Evolutionary conservation across 2,113 vertebrate species (phyloP).

Genomic region (Echinops telfairi): DNA sequence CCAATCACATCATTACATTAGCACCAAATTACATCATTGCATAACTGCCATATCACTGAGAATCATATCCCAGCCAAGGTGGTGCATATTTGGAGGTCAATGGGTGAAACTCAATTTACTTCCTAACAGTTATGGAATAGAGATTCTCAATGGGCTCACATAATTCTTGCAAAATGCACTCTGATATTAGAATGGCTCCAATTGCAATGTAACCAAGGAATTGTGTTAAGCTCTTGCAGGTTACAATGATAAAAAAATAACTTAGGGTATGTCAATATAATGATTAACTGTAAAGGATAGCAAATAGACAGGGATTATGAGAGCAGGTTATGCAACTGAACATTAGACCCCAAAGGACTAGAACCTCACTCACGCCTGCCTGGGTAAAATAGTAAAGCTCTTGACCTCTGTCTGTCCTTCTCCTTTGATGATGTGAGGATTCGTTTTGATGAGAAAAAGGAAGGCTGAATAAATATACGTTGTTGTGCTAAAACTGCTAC

Average conservation of each 20-base stretch:
- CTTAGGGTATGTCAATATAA: no score
- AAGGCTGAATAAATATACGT: constrained; percentile 4
- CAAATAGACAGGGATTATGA: not conserved
- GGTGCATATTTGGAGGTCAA: no score
- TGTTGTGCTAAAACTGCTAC: not conserved
- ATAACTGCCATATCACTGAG: no score
- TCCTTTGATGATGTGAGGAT: not conserved
- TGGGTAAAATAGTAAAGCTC: not conserved
- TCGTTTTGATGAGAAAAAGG: not conserved
- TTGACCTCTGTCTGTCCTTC: not conserved
- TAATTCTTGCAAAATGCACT: not conserved
- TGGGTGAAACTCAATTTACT: no score
- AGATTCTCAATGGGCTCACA: not conserved
- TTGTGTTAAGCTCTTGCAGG: not conserved
- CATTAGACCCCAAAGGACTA: not conserved
- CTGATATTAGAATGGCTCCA: not conserved
- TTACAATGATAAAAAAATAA: not conserved
- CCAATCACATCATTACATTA: no score
- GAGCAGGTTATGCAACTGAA: not conserved
- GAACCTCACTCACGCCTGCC: not conserved
- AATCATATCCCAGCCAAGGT: no score
- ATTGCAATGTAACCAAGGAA: not conserved
- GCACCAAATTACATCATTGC: no score
- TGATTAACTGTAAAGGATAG: not conserved
- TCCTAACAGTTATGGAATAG: not conserved